phyloP scores from a whole-genome alignment of 2,797 vertebrate genomes.

The Choloepus didactylus region DNA sequence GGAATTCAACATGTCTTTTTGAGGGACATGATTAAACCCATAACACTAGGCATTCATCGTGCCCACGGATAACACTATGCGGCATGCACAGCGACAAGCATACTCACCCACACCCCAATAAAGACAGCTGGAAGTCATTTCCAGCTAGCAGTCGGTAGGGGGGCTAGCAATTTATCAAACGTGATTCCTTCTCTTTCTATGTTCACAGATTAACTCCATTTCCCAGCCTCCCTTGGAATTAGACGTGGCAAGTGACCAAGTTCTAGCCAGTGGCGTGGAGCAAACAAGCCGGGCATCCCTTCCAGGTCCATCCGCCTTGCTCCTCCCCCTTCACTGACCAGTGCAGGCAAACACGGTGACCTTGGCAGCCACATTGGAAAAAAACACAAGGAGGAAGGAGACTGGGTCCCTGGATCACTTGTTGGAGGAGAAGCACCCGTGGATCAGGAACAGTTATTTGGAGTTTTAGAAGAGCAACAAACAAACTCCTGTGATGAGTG shows the following conservation, averaged over 20 bases:
- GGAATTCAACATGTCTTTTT: no score
- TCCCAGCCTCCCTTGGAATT: background rate
- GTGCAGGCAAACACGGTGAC: background rate
- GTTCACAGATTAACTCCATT: background rate
- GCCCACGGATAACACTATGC: accelerated
- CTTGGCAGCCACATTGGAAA: background rate
- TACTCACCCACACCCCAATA: background rate
- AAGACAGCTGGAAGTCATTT: background rate
- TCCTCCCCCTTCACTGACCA: background rate
- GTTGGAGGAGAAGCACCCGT: background rate
- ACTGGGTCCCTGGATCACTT: background rate
- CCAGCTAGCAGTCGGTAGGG: background rate
- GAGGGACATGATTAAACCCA: no score
- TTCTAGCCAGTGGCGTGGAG: background rate
- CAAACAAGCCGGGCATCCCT: background rate
- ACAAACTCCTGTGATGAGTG: background rate
- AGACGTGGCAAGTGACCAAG: accelerated
- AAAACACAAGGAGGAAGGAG: background rate
- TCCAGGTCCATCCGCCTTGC: background rate
- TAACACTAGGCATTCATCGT: no score
- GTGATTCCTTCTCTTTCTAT: background rate
- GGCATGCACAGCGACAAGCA: background rate
- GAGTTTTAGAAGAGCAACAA: background rate
- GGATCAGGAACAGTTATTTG: background rate
- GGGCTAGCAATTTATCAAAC: no score